Evolutionary conservation across 2,113 vertebrate genomes (phyloP), one percentile per base, ranked within the genome.

Genomic region (Hiodon alosoides): DNA sequence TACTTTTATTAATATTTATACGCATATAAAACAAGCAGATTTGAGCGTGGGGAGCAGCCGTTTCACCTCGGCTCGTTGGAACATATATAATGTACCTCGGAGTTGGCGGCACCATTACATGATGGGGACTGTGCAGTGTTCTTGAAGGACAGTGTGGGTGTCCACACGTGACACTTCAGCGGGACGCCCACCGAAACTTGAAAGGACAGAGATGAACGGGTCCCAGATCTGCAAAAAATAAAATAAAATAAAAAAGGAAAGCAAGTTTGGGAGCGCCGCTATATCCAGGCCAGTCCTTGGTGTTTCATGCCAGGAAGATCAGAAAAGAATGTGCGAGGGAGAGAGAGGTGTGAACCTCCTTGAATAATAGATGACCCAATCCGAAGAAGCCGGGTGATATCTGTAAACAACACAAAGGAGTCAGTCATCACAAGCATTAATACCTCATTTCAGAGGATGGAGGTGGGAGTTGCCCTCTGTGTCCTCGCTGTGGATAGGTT

Each of bases 1-100:
- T 84, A 83, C 84, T 82, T 90, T 90, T 88, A 90, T 91, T 90
- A 88, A 89, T 90, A 91, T 91, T 91, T 85, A 88, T 89, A 90
- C 89, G 86, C 86, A 90, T 90, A 87, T 87, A 83, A 87, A 90
- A 89, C 85, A 86, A 87, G 86, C 82, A 79, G 81, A 83, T 88
- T 84, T 80, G 82, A 86, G 83, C 85, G 85, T 73, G 79, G 81
- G 71, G 57, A 79, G 53, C 58, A 48, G 67, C 58, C 71, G 70
- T 58, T 75, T 69, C 60, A 72, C 67, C 60, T 47, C 58, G 64
- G 79, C 73, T 73, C 51, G 58, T 53, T 4, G 54, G 64, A 67
- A 46, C 13, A 16, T 14, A 4, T 55, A 46, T 55, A 67, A 65
- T 62, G 31, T 14, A 3, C 47, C 11, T 51, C 14, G 17, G 3